Base-by-base conservation (phyloP, 2,797 vertebrate species). In the Pantherophis alleghaniensis region DNA sequence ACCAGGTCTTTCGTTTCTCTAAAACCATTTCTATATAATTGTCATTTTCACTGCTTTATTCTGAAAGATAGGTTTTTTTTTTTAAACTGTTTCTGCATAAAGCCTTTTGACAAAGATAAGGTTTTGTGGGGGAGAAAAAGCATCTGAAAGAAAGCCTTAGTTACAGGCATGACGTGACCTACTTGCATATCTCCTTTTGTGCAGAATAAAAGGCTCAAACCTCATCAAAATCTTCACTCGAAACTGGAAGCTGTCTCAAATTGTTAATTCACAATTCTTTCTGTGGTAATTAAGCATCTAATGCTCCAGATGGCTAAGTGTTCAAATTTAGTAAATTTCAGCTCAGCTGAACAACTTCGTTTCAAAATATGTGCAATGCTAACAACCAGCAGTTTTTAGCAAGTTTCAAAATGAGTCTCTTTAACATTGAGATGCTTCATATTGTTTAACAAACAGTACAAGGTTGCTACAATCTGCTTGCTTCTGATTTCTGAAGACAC, bases 301-400 rank as follows among this genome's bases (percentile, higher is more conserved):
- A 97, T 96, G 94, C 94, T 97, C 96, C 97, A 98, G 97, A 97
- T 97, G 96, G 95, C 95, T 97, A 96, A 96, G 95, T 96, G 95
- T 97, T 97, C 96, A 97, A 97, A 97, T 97, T 96, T 95, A 96
- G 97, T 97, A 97, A 93, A 97, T 97, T 97, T 97, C 95, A 92
- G 90, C 92, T 97, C 94, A 93, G 69, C 90, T 95, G 94, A 96
- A 96, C 0, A 83, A 1, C 16, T 96, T 96, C 94, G 92, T 97
- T 97, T 97, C 94, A 93, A 96, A 96, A 95, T 28, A 7, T 93
- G 90, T 92, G 97, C 97, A 97, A 96, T 96, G 95, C 60, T 95
- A 96, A 93, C 86, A 86, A 91, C 87, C 56, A 92, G 95, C 90
- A 93, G 74, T 83, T 93, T 96, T 96, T 94, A 91, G 94, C 93